Evolutionary conservation across 1,140 invertebrate species (phyloP).

Genomic region (Littorina saxatilis): DNA sequence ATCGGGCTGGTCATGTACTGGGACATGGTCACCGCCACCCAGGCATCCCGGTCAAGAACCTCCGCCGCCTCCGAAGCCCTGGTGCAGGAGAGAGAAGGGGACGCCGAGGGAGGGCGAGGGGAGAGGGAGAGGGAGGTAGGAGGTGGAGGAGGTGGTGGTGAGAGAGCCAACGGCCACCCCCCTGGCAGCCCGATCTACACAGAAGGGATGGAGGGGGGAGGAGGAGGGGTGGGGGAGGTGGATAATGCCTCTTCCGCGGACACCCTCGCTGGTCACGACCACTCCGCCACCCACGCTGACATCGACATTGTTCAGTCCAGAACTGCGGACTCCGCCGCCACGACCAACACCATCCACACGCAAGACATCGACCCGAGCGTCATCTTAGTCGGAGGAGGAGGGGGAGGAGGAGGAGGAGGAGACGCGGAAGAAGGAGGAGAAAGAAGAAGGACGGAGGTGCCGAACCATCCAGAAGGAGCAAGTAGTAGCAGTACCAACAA

Average conservation of each 20-base stretch:
- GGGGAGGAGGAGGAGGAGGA: constrained; percentile 3
- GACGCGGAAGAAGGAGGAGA: background rate
- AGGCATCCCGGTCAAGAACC: background rate
- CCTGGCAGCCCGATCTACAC: background rate
- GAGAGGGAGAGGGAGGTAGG: background rate
- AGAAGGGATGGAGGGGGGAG: too few relatives aligned
- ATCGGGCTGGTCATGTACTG: constrained; percentile 3
- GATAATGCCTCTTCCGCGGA: too few relatives aligned
- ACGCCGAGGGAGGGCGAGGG: background rate
- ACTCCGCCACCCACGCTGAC: too few relatives aligned
- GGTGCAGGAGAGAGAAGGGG: background rate
- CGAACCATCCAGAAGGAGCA: background rate
- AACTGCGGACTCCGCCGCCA: too few relatives aligned
- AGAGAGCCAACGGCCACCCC: background rate
- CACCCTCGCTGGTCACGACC: too few relatives aligned
- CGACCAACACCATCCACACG: background rate
- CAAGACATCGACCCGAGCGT: constrained; percentile 9
- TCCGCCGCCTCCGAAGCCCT: background rate
- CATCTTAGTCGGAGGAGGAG: background rate
- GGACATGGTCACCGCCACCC: constrained; percentile 7
- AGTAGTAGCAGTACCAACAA: background rate
- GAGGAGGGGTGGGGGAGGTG: too few relatives aligned
- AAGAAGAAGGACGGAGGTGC: too few relatives aligned
- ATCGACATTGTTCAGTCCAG: too few relatives aligned
- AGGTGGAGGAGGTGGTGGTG: background rate